Conservation (phyloP, 2,113 vertebrate species). For the Notarius lentiginosus region DNA sequence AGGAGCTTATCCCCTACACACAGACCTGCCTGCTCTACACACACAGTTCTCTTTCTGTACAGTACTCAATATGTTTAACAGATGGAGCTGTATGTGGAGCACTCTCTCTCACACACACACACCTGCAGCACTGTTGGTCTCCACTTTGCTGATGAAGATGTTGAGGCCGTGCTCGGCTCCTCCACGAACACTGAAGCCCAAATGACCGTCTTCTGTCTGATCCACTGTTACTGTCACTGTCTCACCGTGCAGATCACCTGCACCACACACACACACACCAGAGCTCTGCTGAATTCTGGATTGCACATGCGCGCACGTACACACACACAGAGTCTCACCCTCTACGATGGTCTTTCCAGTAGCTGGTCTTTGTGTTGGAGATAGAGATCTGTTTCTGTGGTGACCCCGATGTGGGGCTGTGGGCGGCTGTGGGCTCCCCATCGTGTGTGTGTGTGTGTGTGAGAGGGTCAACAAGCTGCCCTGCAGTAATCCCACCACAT, state of each 20-base stretch:
- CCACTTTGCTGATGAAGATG: slow-evolving; percentile 96
- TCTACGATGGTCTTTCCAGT: background rate
- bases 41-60: background rate
- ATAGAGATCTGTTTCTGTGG: slow-evolving; percentile 18
- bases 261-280: slow-evolving; percentile 4
- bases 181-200: slow-evolving; percentile 94
- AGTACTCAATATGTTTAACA: background rate
- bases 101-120: slow-evolving; percentile 50
- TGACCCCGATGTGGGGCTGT: background rate
- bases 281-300: background rate
- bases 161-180: slow-evolving; percentile 94
- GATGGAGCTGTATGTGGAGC: background rate
- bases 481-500: background rate
- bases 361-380: background rate
- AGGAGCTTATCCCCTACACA: slow-evolving; percentile 93
- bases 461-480: background rate
- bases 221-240: slow-evolving; percentile 86
- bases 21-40: slow-evolving; percentile 83
- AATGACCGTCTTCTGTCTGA: slow-evolving; percentile 81
- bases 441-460: background rate
- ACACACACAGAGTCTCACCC: slow-evolving; percentile 4
- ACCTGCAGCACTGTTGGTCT: slow-evolving; percentile 90
- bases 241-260: slow-evolving; percentile 73
- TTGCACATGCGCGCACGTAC: background rate
- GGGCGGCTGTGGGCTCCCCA: slow-evolving; percentile 8